phyloP scores from a whole-genome alignment of 2,888 invertebrate genomes.

The Megaustenia siamemsis region DNA sequence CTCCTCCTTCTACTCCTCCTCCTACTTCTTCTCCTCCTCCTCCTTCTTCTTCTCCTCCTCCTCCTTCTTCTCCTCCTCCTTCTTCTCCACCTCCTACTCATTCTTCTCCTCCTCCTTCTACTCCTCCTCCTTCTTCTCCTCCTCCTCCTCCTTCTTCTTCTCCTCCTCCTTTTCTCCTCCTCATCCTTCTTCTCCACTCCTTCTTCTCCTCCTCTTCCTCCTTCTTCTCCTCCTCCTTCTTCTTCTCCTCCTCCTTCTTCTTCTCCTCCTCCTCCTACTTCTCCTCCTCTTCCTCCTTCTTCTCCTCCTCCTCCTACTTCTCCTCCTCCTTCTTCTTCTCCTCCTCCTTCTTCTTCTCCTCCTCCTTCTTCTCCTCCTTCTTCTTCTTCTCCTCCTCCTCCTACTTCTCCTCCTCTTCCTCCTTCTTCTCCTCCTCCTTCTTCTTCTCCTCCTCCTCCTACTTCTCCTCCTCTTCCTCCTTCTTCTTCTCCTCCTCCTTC shows the following conservation, averaged over 20 bases:
- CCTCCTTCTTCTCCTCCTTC: not conserved
- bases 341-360: not conserved
- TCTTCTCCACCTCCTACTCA: too few species aligned
- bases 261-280: too few species aligned
- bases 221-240: not conserved
- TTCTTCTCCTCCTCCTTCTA: too few species aligned
- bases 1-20: too few species aligned
- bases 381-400: not conserved
- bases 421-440: not conserved
- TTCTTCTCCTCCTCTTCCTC: not conserved
- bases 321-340: conserved; percentile 3
- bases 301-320: not conserved
- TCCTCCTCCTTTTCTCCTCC: too few species aligned
- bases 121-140: too few species aligned
- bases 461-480: not conserved
- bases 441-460: not conserved
- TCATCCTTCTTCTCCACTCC: too few species aligned
- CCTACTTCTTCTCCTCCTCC: too few species aligned
- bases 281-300: not conserved
- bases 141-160: not conserved
- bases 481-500: not conserved
- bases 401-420: not conserved
- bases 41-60: not conserved
- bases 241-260: not conserved
- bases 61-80: not conserved